Percentiles rank a stretch among this genome's conserved stretches.
Evolutionary conservation across 1,140 invertebrate species (phyloP).

Genomic region (Trialeurodes vaporariorum): DNA sequence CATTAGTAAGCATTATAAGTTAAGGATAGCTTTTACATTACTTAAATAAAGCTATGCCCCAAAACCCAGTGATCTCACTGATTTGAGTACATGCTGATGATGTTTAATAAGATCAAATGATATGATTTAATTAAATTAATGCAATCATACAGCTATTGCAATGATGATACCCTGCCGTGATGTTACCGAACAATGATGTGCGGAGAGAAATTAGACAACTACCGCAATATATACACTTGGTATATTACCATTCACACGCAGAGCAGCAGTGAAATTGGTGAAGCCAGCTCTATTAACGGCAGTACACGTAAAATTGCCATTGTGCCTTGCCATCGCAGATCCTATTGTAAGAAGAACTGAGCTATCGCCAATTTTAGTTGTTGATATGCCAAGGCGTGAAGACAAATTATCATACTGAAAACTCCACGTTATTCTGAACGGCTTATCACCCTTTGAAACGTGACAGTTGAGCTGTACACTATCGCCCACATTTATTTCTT

Average conservation of each 20-base stretch:
- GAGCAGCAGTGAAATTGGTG: slow-evolving; percentile 20
- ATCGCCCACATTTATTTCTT: slow-evolving; percentile 49
- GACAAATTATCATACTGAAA: slow-evolving; percentile 39
- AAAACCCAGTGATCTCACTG: too few species aligned
- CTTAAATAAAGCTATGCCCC: too few species aligned
- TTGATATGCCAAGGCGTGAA: slow-evolving; percentile 11
- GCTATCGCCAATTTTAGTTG: slow-evolving; percentile 15
- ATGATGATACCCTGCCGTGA: too few species aligned
- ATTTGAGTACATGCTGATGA: too few species aligned
- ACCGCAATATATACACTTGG: too few species aligned
- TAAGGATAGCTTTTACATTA: too few species aligned
- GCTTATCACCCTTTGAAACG: slow-evolving; percentile 60
- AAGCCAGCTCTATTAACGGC: slow-evolving; percentile 55
- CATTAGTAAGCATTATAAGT: too few species aligned
- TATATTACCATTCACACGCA: slow-evolving; percentile 26
- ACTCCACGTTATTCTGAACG: slow-evolving; percentile 53
- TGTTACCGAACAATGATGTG: too few species aligned
- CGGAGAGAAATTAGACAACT: too few species aligned
- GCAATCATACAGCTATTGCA: too few species aligned
- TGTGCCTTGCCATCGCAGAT: slow-evolving; percentile 40
- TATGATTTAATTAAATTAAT: too few species aligned
- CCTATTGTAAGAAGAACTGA: slow-evolving; percentile 32
- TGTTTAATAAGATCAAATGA: too few species aligned
- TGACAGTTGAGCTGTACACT: slow-evolving; percentile 56
- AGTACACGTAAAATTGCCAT: slow-evolving; percentile 48